phyloP scores from a whole-genome alignment of 2,888 invertebrate species.

The Scaptomyza caliginosa region DNA sequence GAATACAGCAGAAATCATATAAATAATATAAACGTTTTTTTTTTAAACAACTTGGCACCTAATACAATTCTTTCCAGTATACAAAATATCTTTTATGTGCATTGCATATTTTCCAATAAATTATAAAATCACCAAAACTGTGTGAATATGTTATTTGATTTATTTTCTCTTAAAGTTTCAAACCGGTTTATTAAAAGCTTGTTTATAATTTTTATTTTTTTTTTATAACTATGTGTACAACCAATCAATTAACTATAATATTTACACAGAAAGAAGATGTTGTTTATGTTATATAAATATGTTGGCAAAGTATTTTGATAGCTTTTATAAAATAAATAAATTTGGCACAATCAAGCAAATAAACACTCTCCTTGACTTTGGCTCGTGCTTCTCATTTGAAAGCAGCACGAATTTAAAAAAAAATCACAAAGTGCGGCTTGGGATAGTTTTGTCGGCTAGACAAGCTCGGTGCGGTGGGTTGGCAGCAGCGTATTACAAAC shows the following conservation, averaged over 20 bases:
- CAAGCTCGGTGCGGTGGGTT: not conserved
- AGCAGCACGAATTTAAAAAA: slow-evolving; percentile 32
- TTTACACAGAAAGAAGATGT: not conserved
- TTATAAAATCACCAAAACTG: not conserved
- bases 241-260: not conserved
- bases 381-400: slow-evolving; percentile 54
- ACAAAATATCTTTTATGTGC: too few species aligned
- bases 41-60: too few species aligned
- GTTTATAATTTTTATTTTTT: not conserved
- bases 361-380: slow-evolving; percentile 21
- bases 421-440: slow-evolving; percentile 17
- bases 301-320: too few species aligned
- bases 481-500: slow-evolving; percentile 3
- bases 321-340: not conserved
- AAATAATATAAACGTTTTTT: too few species aligned
- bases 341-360: not conserved
- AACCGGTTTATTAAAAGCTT: not conserved
- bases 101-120: not conserved
- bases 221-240: not conserved
- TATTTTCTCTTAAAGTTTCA: not conserved
- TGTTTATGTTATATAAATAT: not conserved
- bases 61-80: too few species aligned
- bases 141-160: too few species aligned
- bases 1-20: too few species aligned
- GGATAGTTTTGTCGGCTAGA: slow-evolving; percentile 7